These are phyloP conservation scores for Suricata suricatta DNA, from an alignment of 2,113 vertebrate species.

Conservation along the genomic window DNA sequence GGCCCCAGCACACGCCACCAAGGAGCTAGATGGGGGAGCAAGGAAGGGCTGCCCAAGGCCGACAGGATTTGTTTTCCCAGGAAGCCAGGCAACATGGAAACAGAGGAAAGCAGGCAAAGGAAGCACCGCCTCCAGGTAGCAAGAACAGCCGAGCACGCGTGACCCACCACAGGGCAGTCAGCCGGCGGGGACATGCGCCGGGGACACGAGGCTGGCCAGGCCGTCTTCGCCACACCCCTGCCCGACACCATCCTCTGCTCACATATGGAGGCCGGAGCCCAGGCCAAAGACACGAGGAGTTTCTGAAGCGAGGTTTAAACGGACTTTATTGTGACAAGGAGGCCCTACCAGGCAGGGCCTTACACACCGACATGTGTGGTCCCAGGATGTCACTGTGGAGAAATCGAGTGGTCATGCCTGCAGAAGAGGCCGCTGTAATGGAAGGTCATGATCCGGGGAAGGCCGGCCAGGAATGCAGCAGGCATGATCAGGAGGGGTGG, in stretches of 20 bases:
- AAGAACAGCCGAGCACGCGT: not conserved
- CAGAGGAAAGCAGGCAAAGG: not conserved
- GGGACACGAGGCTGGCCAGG: not conserved
- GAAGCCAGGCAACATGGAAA: not conserved
- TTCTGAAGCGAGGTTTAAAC: slow-evolving; percentile 26
- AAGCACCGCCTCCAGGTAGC: not conserved
- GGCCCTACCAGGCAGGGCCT: not conserved
- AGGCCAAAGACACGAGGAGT: not conserved
- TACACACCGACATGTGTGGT: slow-evolving; percentile 12
- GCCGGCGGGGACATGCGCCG: not conserved
- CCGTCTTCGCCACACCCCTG: not conserved
- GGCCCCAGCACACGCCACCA: not conserved
- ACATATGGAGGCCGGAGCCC: not conserved
- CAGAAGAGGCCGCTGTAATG: slow-evolving; percentile 35
- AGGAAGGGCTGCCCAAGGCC: not conserved
- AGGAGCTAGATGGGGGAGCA: not conserved
- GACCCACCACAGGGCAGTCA: accelerated
- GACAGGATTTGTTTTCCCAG: not conserved
- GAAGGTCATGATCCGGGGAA: not conserved
- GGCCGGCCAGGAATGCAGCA: slow-evolving; percentile 38
- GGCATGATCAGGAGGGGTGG: not conserved
- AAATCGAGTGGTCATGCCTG: not conserved
- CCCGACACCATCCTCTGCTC: not conserved
- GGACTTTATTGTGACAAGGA: slow-evolving; percentile 71
- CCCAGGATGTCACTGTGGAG: slow-evolving; percentile 44